phyloP scores from a whole-genome alignment of 2,888 invertebrate species.

The Perizoma affinitatum region DNA sequence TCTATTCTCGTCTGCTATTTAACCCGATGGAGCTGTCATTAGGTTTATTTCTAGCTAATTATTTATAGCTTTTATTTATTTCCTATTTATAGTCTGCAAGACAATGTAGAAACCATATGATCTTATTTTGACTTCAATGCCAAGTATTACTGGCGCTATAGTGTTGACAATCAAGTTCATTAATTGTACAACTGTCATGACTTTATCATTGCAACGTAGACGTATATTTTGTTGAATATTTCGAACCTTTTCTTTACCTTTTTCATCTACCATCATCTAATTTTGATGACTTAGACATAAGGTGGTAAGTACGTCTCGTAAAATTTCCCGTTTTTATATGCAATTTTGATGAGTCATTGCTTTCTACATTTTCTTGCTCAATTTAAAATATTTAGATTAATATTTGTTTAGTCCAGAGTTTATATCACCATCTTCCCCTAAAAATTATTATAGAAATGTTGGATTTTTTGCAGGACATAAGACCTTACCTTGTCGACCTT shows the following conservation, averaged over 20 bases:
- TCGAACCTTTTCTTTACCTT: neutral
- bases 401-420: slow-evolving; percentile 45
- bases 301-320: too few relatives aligned
- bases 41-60: slow-evolving; percentile 39
- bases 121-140: slow-evolving; percentile 31
- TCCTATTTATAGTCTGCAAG: slow-evolving; percentile 47
- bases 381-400: slow-evolving; percentile 39
- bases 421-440: slow-evolving; percentile 65
- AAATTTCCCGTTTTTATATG: too few relatives aligned
- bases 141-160: slow-evolving; percentile 31
- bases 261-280: neutral
- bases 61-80: slow-evolving; percentile 34
- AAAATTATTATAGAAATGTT: slow-evolving; percentile 21
- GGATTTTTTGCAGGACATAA: slow-evolving; percentile 13
- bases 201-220: slow-evolving; percentile 16
- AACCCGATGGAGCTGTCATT: slow-evolving; percentile 62
- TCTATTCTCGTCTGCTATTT: slow-evolving; percentile 8
- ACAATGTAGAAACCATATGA: slow-evolving; percentile 48
- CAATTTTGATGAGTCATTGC: neutral
- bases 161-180: slow-evolving; percentile 25
- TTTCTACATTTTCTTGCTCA: slow-evolving; percentile 43
- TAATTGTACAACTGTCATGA: slow-evolving; percentile 26
- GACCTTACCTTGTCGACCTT: slow-evolving; percentile 95
- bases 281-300: too few relatives aligned
- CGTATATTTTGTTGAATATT: slow-evolving; percentile 4